A percentile compares a stretch with the other conserved stretches of the same genome.
Evolutionary conservation across 2,888 invertebrate genomes (phyloP).

Genomic region (Argyresthia albistria): DNA sequence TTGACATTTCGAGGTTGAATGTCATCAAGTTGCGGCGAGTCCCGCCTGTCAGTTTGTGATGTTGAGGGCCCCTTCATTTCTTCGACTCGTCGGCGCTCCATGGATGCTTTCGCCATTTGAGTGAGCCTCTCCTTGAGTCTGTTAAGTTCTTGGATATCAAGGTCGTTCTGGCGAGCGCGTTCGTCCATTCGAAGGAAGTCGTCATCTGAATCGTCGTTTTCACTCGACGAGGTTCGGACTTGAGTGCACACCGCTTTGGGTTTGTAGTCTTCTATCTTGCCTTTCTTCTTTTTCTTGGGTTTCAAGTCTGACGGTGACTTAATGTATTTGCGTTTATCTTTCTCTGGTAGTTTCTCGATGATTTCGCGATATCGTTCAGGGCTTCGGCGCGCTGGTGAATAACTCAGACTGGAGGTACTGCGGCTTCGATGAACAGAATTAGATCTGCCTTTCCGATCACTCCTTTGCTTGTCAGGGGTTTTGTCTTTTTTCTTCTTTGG

Average conservation of each 20-base stretch:
- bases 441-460: constrained; percentile 28
- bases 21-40: constrained; percentile 14
- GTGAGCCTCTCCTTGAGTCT: constrained; percentile 77
- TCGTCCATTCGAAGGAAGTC: constrained; percentile 68
- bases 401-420: constrained; percentile 74
- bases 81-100: constrained; percentile 30
- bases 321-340: constrained; percentile 66
- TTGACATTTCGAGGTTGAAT: too few species aligned
- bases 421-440: constrained; percentile 40
- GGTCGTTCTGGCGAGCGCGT: constrained; percentile 64
- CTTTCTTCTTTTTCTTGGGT: constrained; percentile 36
- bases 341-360: constrained; percentile 69
- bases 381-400: constrained; percentile 78
- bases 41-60: constrained; percentile 18
- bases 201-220: constrained; percentile 69
- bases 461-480: constrained; percentile 16
- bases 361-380: constrained; percentile 80
- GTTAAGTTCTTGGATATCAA: constrained; percentile 76
- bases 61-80: constrained; percentile 35
- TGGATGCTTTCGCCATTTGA: constrained; percentile 78
- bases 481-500: constrained; percentile 18
- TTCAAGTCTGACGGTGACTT: constrained; percentile 51
- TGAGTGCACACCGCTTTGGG: constrained; percentile 68
- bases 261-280: constrained; percentile 29
- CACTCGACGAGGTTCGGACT: constrained; percentile 65